These are phyloP conservation scores for Agrochola circellaris DNA, from an alignment of 2,888 invertebrate genomes.

Conservation along the genomic window DNA sequence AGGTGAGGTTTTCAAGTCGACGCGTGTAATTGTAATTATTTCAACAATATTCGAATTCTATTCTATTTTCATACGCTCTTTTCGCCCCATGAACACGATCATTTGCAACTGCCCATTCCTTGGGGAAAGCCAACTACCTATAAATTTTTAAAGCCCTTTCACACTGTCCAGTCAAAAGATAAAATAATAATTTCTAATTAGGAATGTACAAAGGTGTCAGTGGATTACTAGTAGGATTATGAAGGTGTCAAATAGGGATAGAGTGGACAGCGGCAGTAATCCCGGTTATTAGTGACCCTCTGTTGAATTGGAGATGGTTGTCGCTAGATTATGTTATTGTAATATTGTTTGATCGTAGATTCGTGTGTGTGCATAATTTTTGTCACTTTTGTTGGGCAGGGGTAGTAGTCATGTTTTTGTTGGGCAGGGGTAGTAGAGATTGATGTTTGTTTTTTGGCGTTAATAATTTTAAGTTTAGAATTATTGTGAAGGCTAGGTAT, in stretches of 20 bases:
- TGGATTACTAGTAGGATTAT: constrained; percentile 61
- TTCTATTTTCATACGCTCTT: no score
- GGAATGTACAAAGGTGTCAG: constrained; percentile 70
- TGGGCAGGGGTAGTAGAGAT: background rate
- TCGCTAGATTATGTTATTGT: constrained; percentile 6
- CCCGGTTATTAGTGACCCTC: constrained; percentile 45
- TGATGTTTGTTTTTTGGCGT: background rate
- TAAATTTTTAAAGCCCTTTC: constrained; percentile 33
- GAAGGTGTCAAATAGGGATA: constrained; percentile 75
- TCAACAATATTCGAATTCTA: background rate
- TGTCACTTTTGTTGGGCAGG: constrained; percentile 3
- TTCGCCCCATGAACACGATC: no score
- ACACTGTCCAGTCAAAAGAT: constrained; percentile 49
- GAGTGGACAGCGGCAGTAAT: constrained; percentile 59
- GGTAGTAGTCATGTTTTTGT: background rate
- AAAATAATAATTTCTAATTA: constrained; percentile 64
- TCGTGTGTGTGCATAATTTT: constrained; percentile 33
- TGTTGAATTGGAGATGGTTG: constrained; percentile 14
- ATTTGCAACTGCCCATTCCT: background rate
- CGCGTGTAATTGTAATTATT: no score
- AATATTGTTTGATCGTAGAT: constrained; percentile 25
- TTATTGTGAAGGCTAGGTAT: background rate
- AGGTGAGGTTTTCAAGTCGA: no score
- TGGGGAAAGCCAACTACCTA: constrained; percentile 6
- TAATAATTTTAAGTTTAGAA: background rate